Evolutionary conservation across 2,888 invertebrate species (phyloP).

Genomic region (Gymnocheta viridis): DNA sequence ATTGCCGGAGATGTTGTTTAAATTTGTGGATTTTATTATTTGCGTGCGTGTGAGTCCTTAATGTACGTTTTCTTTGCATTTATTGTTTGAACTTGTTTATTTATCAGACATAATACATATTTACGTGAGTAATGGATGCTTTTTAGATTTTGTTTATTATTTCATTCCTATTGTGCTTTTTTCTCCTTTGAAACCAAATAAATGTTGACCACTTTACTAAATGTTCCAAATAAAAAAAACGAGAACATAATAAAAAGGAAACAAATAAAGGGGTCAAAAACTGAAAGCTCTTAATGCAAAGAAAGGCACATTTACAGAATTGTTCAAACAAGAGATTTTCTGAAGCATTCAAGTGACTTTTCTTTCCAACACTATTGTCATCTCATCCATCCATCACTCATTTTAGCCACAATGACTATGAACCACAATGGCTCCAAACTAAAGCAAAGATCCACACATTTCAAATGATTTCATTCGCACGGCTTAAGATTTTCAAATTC

Average conservation of each 20-base stretch:
- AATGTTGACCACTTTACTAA: conserved; percentile 62
- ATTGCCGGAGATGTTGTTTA: conserved; percentile 1
- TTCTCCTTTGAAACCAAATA: conserved; percentile 19
- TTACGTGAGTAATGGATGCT: conserved; percentile 68
- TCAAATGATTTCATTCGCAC: conserved; percentile 39
- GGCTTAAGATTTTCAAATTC: conserved; percentile 49
- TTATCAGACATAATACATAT: conserved; percentile 53
- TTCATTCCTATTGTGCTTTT: conserved; percentile 45
- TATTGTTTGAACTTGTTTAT: conserved; percentile 40
- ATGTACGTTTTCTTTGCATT: conserved; percentile 29
- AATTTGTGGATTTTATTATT: background rate
- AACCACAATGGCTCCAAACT: conserved; percentile 7
- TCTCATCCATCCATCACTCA: conserved; percentile 55
- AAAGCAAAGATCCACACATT: background rate
- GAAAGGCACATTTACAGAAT: conserved; percentile 27
- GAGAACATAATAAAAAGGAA: background rate
- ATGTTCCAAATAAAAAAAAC: conserved; percentile 19
- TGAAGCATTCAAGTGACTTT: conserved; percentile 53
- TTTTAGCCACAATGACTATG: conserved; percentile 24
- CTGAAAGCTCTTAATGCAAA: conserved; percentile 41
- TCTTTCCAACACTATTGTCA: conserved; percentile 29
- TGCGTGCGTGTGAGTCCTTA: conserved; percentile 6
- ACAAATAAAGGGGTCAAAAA: conserved; percentile 51
- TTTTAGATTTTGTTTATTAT: conserved; percentile 64
- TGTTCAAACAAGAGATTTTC: conserved; percentile 38